Evolutionary conservation across 2,797 vertebrate species (phyloP).

Genomic region (Orestias chungarensis): DNA sequence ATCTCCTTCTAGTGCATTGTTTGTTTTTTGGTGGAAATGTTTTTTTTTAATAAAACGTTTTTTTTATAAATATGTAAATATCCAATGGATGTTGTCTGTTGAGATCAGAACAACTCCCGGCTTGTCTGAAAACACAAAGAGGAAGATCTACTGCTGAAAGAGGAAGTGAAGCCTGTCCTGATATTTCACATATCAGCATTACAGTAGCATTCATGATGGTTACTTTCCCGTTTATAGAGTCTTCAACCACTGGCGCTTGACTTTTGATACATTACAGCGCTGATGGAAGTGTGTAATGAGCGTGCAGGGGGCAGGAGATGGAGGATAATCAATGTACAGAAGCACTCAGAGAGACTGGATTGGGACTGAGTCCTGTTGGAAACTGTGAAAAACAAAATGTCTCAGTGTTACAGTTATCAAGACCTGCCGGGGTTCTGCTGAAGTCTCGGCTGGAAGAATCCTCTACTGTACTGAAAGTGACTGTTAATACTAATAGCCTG

Average conservation of each 20-base stretch:
- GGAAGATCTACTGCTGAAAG: constrained; percentile 80
- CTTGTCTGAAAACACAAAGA: constrained; percentile 81
- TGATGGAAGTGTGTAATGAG: constrained; percentile 86
- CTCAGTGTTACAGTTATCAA: constrained; percentile 94
- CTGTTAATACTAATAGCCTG: constrained; percentile 97
- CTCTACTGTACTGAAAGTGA: constrained; percentile 92
- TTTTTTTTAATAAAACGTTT: constrained; percentile 60
- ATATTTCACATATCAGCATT: constrained; percentile 62
- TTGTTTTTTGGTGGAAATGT: constrained; percentile 76
- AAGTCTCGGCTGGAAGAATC: constrained; percentile 74
- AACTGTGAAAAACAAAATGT: constrained; percentile 95
- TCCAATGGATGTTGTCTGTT: constrained; percentile 73
- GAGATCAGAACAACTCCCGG: constrained; percentile 77
- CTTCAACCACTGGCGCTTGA: constrained; percentile 55
- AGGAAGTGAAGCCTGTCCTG: constrained; percentile 59
- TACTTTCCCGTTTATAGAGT: constrained; percentile 63
- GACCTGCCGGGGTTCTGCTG: constrained; percentile 79
- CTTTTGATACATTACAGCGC: constrained; percentile 54
- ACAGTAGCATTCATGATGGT: constrained; percentile 72
- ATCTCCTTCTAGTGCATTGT: constrained; percentile 78
- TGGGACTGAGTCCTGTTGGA: constrained; percentile 85
- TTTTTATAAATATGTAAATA: constrained; percentile 83
- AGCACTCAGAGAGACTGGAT: constrained; percentile 67
- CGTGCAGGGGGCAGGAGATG: constrained; percentile 20
- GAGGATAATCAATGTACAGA: constrained; percentile 72